These are phyloP conservation scores for Helleia helle DNA, from an alignment of 2,888 invertebrate genomes.

Conservation along the genomic window DNA sequence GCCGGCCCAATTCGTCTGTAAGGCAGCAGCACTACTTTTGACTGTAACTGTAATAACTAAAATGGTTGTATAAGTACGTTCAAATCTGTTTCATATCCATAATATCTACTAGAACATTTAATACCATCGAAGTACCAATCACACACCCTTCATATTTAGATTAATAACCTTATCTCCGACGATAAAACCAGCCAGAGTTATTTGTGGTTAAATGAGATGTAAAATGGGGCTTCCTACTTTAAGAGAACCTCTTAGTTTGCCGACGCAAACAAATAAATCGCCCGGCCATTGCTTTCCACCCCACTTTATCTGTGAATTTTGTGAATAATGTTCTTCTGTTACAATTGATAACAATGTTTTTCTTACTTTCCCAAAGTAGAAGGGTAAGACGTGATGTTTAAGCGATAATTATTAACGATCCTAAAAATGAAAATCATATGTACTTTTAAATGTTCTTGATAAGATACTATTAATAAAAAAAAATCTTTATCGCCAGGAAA, in stretches of 20 bases:
- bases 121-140: constrained; percentile 11
- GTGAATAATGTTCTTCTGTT: constrained; percentile 12
- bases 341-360: constrained; percentile 9
- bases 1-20: too few relatives aligned
- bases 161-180: constrained; percentile 6
- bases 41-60: too few relatives aligned
- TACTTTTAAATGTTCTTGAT: too few relatives aligned
- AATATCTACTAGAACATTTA: background rate
- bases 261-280: constrained; percentile 45
- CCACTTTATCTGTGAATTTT: constrained; percentile 17
- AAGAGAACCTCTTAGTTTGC: constrained; percentile 39
- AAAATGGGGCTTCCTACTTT: constrained; percentile 44
- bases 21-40: too few relatives aligned
- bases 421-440: too few relatives aligned
- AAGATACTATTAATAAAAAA: too few relatives aligned
- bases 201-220: constrained; percentile 45
- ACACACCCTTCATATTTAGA: constrained; percentile 12
- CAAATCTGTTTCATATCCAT: too few relatives aligned
- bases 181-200: constrained; percentile 17
- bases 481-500: too few relatives aligned
- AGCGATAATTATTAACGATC: too few relatives aligned
- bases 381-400: too few relatives aligned
- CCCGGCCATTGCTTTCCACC: constrained; percentile 29
- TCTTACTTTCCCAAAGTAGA: too few relatives aligned
- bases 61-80: too few relatives aligned